Percentiles rank a stretch among this genome's conserved stretches.
Conservation (phyloP, 1,140 invertebrate genomes). For the Drosophila guanche region DNA sequence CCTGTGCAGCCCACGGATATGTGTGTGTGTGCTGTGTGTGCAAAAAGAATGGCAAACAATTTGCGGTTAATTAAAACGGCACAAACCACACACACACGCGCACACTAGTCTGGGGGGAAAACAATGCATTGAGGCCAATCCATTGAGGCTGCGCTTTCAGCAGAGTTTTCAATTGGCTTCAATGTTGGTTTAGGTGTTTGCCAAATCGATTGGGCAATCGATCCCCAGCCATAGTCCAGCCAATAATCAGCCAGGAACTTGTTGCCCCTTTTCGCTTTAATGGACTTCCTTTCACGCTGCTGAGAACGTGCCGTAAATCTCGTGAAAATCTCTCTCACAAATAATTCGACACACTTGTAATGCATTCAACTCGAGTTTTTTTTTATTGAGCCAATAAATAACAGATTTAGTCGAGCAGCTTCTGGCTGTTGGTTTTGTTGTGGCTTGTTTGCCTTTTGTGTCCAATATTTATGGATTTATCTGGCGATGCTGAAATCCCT, state of each 20-base stretch:
- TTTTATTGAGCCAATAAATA: constrained; percentile 77
- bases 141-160: constrained; percentile 16
- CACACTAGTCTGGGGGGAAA: constrained; percentile 6
- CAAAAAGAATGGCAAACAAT: constrained; percentile 12
- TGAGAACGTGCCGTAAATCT: constrained; percentile 39
- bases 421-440: not conserved
- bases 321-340: constrained; percentile 32
- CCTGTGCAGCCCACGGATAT: not conserved
- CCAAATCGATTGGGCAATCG: constrained; percentile 36
- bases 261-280: constrained; percentile 55
- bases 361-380: constrained; percentile 71
- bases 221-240: not conserved
- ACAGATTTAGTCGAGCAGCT: constrained; percentile 56
- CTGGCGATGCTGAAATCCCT: constrained; percentile 24
- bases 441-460: constrained; percentile 38
- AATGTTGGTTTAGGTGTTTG: constrained; percentile 35
- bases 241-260: constrained; percentile 48
- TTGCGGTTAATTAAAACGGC: constrained; percentile 72
- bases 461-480: constrained; percentile 60
- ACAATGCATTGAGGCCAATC: constrained; percentile 55
- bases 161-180: constrained; percentile 24
- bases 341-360: constrained; percentile 58
- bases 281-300: constrained; percentile 28
- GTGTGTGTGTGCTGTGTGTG: constrained; percentile 2
- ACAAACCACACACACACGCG: constrained; percentile 26